These are phyloP conservation scores for Coregonus clupeaformis DNA, from an alignment of 2,113 vertebrate genomes.

Conservation along the genomic window DNA sequence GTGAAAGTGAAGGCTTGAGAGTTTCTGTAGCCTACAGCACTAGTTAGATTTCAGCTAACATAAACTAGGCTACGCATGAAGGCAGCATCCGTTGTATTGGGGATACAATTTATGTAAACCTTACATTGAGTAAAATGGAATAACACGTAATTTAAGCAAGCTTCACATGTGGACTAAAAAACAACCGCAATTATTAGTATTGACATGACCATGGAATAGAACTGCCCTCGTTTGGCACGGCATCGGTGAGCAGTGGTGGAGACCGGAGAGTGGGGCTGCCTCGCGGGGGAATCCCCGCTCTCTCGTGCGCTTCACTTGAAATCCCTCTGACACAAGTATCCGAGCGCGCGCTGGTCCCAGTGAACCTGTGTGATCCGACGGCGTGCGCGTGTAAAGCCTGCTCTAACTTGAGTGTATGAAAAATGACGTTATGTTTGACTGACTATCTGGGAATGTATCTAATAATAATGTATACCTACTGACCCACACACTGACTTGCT, in stretches of 20 bases:
- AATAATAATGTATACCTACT: too few species aligned
- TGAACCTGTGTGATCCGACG: neutral
- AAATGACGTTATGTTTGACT: too few species aligned
- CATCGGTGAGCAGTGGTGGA: neutral
- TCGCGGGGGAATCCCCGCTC: constrained; percentile 27
- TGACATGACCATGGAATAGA: too few species aligned
- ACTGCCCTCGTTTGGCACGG: neutral
- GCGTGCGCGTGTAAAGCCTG: neutral
- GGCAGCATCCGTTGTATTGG: neutral
- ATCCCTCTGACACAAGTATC: neutral
- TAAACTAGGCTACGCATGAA: neutral
- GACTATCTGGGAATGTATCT: too few species aligned
- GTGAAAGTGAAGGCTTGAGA: constrained; percentile 27
- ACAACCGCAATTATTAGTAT: too few species aligned
- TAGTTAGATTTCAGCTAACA: neutral
- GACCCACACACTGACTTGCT: too few species aligned
- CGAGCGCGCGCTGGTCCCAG: neutral
- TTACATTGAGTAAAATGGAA: neutral
- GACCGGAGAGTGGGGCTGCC: neutral
- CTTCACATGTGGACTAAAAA: too few species aligned
- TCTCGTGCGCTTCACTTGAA: constrained; percentile 14
- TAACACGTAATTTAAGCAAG: neutral
- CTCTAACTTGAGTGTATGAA: too few species aligned
- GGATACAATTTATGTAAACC: neutral
- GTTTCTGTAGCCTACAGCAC: neutral